phyloP scores from a whole-genome alignment of 2,797 vertebrate genomes.

The Corythornis leucogaster region DNA sequence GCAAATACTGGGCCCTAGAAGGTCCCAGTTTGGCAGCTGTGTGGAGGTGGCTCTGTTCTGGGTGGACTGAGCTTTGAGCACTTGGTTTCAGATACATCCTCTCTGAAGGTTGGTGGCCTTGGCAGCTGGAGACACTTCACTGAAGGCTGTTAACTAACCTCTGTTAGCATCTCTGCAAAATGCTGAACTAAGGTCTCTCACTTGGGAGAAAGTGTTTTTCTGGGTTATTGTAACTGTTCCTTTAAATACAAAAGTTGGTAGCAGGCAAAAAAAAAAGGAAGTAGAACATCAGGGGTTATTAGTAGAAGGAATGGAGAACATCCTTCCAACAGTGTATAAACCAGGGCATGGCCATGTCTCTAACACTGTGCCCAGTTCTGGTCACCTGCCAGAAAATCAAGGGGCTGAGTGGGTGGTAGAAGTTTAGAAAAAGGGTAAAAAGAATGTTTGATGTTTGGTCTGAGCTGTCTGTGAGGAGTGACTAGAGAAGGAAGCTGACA shows the following conservation, averaged over 20 bases:
- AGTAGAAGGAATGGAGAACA: background rate
- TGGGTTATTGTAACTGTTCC: background rate
- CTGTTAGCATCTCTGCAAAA: background rate
- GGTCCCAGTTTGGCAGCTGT: background rate
- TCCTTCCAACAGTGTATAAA: background rate
- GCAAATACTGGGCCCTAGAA: background rate
- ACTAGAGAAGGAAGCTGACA: background rate
- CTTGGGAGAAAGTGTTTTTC: background rate
- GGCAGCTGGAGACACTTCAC: background rate
- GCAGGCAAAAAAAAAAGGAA: background rate
- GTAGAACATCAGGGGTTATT: background rate
- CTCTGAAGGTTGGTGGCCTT: background rate
- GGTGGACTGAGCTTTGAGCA: background rate
- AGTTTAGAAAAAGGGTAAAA: background rate
- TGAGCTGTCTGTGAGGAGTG: background rate
- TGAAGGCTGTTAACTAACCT: background rate
- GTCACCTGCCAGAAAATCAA: background rate
- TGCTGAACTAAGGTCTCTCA: background rate
- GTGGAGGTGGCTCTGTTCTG: background rate
- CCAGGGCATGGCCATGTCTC: rapidly evolving
- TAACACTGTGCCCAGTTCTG: background rate
- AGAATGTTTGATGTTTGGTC: background rate
- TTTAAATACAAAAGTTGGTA: background rate
- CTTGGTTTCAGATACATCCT: background rate
- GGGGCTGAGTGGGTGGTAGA: background rate